Evolutionary conservation across 2,797 vertebrate genomes (phyloP).

Genomic region (Girardinus metallicus): DNA sequence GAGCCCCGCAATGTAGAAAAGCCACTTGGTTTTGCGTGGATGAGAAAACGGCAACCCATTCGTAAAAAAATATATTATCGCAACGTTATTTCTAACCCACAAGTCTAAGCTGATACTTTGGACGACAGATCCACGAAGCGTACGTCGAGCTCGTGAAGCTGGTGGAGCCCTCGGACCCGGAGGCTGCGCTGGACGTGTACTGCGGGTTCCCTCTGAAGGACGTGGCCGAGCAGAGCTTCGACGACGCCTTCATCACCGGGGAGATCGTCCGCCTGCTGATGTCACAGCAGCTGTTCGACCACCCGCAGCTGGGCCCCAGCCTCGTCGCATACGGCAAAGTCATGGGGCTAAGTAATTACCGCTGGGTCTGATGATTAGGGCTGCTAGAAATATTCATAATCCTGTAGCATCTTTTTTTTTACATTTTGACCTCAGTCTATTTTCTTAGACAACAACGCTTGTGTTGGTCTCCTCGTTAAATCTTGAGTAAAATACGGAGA

Average conservation of each 20-base stretch:
- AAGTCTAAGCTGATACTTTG: background rate
- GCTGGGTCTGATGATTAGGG: background rate
- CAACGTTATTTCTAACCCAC: background rate
- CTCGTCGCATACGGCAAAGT: constrained; percentile 75
- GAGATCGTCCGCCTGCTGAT: constrained; percentile 77
- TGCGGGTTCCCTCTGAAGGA: constrained; percentile 75
- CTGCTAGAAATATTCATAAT: background rate
- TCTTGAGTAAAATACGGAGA: background rate
- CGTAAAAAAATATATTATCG: background rate
- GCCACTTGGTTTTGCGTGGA: background rate
- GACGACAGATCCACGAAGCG: constrained; percentile 72
- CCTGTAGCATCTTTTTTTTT: background rate
- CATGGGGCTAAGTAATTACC: constrained; percentile 74
- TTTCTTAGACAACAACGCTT: background rate
- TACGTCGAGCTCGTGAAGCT: constrained; percentile 75
- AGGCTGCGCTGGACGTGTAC: constrained; percentile 74
- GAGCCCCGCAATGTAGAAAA: no score
- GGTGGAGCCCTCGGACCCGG: constrained; percentile 70
- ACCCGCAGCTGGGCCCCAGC: constrained; percentile 65
- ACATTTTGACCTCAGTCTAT: background rate
- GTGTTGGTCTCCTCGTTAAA: background rate
- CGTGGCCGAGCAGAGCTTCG: constrained; percentile 66
- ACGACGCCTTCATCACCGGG: constrained; percentile 80
- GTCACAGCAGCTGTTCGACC: constrained; percentile 72
- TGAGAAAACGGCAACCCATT: background rate